A percentile compares a stretch with the other conserved stretches of the same genome.
Evolutionary conservation across 2,888 invertebrate species (phyloP).

Genomic region (Diaprepes abbreviatus): DNA sequence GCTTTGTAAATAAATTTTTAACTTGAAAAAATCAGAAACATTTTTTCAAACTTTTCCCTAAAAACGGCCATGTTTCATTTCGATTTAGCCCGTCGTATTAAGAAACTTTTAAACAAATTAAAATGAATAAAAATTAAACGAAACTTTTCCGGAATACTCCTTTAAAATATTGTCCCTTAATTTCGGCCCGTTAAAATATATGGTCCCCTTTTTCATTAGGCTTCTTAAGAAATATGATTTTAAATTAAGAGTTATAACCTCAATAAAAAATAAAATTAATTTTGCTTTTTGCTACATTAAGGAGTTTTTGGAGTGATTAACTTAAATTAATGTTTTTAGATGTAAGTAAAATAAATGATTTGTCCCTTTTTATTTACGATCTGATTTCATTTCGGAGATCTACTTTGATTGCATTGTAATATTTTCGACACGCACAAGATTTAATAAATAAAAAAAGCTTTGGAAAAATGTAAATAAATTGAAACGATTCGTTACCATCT

Average conservation of each 20-base stretch:
- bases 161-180: slow-evolving; percentile 7
- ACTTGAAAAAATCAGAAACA: too few species aligned
- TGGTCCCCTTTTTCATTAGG: slow-evolving; percentile 5
- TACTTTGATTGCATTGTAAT: too few species aligned
- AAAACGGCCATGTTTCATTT: not conserved
- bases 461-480: too few species aligned
- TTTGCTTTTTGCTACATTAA: not conserved
- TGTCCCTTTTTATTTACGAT: not conserved
- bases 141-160: not conserved
- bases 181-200: slow-evolving; percentile 13
- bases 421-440: too few species aligned
- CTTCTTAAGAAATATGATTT: slow-evolving; percentile 19
- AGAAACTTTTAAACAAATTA: not conserved
- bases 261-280: slow-evolving; percentile 20
- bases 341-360: not conserved
- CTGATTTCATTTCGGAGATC: not conserved
- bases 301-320: not conserved
- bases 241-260: slow-evolving; percentile 22
- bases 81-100: not conserved
- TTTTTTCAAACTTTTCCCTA: not conserved
- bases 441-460: too few species aligned
- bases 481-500: too few species aligned
- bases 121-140: slow-evolving; percentile 7
- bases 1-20: too few species aligned
- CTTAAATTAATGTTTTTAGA: not conserved